phyloP scores from a whole-genome alignment of 2,797 vertebrate species.

The Chaenodraco wilsoni region DNA sequence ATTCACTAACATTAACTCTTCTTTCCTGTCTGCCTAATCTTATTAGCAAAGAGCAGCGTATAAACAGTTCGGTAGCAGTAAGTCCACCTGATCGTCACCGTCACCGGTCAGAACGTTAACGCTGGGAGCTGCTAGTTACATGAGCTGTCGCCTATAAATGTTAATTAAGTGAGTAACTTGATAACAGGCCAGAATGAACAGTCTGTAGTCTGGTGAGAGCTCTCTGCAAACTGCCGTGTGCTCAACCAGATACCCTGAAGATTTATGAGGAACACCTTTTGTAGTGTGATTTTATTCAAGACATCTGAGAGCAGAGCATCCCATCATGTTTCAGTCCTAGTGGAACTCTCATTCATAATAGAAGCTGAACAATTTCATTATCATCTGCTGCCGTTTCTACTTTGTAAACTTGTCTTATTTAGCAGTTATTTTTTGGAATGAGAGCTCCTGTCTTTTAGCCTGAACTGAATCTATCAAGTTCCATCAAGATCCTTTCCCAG shows the following conservation, averaged over 20 bases:
- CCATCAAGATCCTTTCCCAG: neutral
- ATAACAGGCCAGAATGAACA: neutral
- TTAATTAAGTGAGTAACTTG: neutral
- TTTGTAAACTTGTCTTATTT: neutral
- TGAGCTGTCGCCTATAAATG: neutral
- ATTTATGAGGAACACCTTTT: neutral
- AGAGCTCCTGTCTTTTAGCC: neutral
- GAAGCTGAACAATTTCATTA: neutral
- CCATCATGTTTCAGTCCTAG: neutral
- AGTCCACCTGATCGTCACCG: no score
- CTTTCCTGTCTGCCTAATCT: neutral
- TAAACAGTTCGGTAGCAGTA: neutral
- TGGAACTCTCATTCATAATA: neutral
- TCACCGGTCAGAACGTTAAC: neutral
- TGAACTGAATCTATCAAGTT: neutral
- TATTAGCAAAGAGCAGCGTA: neutral
- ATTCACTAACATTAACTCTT: neutral
- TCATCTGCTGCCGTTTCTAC: neutral
- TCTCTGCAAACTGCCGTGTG: neutral
- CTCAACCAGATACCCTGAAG: neutral
- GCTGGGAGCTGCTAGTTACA: neutral
- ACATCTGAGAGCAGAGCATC: no score
- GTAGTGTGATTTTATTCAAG: neutral
- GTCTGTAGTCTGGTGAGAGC: neutral
- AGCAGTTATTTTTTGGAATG: no score